Evolutionary conservation across 2,797 vertebrate species (phyloP).

Genomic region (Luscinia luscinia): DNA sequence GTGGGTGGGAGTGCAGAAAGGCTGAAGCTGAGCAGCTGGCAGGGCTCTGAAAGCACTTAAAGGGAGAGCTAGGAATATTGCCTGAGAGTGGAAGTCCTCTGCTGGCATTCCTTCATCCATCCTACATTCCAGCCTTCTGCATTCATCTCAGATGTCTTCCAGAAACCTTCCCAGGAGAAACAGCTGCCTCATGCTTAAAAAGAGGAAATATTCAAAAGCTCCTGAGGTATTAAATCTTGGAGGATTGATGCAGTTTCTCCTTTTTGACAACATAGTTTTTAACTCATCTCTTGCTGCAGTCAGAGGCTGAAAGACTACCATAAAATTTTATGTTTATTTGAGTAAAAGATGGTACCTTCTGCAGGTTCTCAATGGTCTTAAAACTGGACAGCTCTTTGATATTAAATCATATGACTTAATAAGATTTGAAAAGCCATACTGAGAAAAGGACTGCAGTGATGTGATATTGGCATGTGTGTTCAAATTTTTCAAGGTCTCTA

Average conservation of each 20-base stretch:
- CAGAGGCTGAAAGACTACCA: background rate
- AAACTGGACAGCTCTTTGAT: background rate
- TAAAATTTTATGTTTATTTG: background rate
- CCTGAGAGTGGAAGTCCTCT: conserved; percentile 25
- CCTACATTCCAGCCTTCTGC: conserved; percentile 71
- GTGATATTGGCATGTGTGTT: background rate
- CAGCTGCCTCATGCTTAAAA: conserved; percentile 62
- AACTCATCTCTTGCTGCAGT: conserved; percentile 28
- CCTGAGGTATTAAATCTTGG: conserved; percentile 42
- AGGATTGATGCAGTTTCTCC: conserved; percentile 57
- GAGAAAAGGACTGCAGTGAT: background rate
- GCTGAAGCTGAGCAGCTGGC: conserved; percentile 3
- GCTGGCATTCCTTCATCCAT: conserved; percentile 57
- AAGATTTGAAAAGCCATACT: background rate
- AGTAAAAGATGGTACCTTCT: background rate
- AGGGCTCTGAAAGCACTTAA: background rate
- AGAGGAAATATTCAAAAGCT: conserved; percentile 61
- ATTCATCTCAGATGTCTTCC: conserved; percentile 71
- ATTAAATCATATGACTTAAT: background rate
- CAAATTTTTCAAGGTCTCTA: background rate
- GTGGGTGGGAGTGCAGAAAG: background rate
- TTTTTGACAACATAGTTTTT: conserved; percentile 27
- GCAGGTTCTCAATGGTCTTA: background rate
- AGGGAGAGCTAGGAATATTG: background rate
- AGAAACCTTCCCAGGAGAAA: conserved; percentile 77